These are phyloP conservation scores for Caracal caracal DNA, from an alignment of 2,113 vertebrate species.

Conservation along the genomic window DNA sequence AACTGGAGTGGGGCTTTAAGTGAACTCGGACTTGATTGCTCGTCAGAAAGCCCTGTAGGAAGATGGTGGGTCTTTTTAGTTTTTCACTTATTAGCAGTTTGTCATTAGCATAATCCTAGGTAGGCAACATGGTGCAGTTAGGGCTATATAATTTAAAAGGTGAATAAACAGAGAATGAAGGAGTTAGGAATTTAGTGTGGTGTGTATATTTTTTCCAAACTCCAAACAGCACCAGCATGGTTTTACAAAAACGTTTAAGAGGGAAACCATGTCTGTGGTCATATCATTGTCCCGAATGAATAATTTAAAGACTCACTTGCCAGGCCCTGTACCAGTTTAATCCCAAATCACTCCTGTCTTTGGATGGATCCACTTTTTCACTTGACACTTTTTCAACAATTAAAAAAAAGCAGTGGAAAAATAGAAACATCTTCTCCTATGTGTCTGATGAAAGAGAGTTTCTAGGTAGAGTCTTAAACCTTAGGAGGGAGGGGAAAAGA, in stretches of 20 bases:
- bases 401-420: neutral
- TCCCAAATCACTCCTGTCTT: neutral
- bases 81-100: constrained; percentile 39
- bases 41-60: neutral
- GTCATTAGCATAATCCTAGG: neutral
- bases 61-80: constrained; percentile 27
- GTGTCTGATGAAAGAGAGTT: neutral
- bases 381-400: neutral
- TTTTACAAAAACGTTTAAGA: neutral
- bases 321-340: neutral
- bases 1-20: neutral
- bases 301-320: neutral
- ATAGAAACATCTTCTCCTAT: neutral
- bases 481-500: neutral
- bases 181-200: neutral
- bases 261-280: neutral
- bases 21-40: neutral
- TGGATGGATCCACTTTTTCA: neutral
- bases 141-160: neutral
- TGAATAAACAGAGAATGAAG: neutral
- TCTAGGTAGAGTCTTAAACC: neutral
- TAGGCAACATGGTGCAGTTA: neutral
- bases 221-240: neutral
- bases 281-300: neutral
- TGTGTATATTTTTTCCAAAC: neutral